phyloP scores from a whole-genome alignment of 1,140 invertebrate species.

The Ephestia elutella region DNA sequence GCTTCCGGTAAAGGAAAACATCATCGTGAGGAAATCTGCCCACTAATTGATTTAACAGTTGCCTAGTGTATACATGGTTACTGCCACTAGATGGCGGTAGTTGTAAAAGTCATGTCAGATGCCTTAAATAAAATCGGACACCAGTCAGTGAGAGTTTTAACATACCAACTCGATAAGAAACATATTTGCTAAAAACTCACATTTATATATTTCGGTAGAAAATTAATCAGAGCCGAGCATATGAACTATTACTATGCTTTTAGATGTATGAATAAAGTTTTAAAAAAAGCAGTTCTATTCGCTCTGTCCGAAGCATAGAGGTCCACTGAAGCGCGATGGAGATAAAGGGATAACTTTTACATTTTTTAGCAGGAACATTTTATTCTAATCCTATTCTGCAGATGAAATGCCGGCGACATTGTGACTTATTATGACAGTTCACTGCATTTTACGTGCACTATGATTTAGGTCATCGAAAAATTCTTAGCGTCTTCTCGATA shows the following conservation, averaged over 20 bases:
- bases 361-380: constrained; percentile 4
- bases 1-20: too few relatives aligned
- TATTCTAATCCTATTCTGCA: not conserved
- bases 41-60: too few relatives aligned
- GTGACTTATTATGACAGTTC: not conserved
- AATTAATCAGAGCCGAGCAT: not conserved
- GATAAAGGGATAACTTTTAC: constrained; percentile 8
- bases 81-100: too few relatives aligned
- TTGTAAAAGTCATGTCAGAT: too few relatives aligned
- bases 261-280: not conserved
- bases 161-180: too few relatives aligned
- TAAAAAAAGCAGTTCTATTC: not conserved
- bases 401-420: not conserved
- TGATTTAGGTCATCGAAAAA: too few relatives aligned
- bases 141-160: too few relatives aligned
- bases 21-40: too few relatives aligned
- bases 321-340: constrained; percentile 9
- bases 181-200: too few relatives aligned
- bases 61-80: too few relatives aligned
- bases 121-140: too few relatives aligned
- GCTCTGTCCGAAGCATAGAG: not conserved
- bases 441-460: not conserved
- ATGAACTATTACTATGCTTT: not conserved
- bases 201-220: not conserved
- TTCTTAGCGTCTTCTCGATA: too few relatives aligned